Percentiles rank a stretch among this genome's conserved stretches.
These are phyloP conservation scores for Pseudomyrmex sp. DNA, from an alignment of 1,140 invertebrate species.

Conservation along the genomic window DNA sequence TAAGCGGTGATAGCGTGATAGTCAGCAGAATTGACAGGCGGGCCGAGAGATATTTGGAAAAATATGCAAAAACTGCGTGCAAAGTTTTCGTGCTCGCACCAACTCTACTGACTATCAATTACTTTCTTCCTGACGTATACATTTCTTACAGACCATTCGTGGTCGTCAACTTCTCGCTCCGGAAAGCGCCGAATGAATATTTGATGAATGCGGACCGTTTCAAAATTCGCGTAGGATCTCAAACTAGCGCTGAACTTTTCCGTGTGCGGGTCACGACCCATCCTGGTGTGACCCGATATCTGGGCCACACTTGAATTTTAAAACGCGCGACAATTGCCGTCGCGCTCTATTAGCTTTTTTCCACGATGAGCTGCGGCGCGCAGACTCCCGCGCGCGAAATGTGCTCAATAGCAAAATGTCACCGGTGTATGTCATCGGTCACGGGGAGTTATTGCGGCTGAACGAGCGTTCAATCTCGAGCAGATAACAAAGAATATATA, in stretches of 20 bases:
- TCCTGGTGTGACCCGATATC: constrained; percentile 71
- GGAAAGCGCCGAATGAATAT: constrained; percentile 72
- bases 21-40: too few species aligned
- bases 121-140: not conserved
- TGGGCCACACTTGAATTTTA: constrained; percentile 81
- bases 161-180: not conserved
- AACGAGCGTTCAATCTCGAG: not conserved
- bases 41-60: too few species aligned
- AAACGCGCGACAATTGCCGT: constrained; percentile 74
- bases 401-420: constrained; percentile 47
- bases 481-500: not conserved
- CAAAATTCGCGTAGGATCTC: constrained; percentile 66
- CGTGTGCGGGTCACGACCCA: constrained; percentile 71
- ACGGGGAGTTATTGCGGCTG: not conserved
- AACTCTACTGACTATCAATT: too few species aligned
- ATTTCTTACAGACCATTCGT: not conserved
- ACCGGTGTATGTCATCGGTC: constrained; percentile 53
- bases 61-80: not conserved
- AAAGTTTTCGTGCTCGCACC: not conserved
- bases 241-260: constrained; percentile 71
- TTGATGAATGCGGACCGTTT: constrained; percentile 59
- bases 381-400: constrained; percentile 15
- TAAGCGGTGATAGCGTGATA: too few species aligned
- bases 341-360: constrained; percentile 65
- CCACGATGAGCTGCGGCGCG: not conserved